Percentiles rank a stretch among this genome's conserved stretches.
These are phyloP conservation scores for Prietella phreatophila DNA, from an alignment of 2,113 vertebrate genomes.

Conservation along the genomic window DNA sequence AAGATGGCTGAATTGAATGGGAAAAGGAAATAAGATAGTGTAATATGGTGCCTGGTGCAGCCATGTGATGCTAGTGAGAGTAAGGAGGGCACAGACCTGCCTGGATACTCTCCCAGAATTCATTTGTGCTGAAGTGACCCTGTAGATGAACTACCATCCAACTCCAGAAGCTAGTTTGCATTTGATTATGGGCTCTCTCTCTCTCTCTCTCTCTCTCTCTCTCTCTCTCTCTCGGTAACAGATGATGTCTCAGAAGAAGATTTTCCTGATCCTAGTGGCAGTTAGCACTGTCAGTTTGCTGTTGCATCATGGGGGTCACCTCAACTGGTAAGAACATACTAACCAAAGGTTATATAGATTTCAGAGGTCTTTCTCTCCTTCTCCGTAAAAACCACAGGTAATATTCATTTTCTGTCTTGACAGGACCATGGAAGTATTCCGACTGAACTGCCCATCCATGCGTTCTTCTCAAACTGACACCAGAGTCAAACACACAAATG, in stretches of 20 bases:
- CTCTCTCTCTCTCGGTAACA: constrained; percentile 29
- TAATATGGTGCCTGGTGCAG: constrained; percentile 32
- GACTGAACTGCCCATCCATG: constrained; percentile 60
- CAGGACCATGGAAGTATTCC: constrained; percentile 74
- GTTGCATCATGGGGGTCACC: constrained; percentile 77
- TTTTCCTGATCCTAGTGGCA: constrained; percentile 73
- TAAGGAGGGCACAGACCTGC: constrained; percentile 36
- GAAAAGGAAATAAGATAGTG: constrained; percentile 39
- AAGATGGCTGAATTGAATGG: constrained; percentile 52
- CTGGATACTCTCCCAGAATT: constrained; percentile 60
- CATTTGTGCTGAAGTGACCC: constrained; percentile 26
- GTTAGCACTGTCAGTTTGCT: constrained; percentile 78
- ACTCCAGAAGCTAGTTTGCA: background rate
- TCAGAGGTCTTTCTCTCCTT: background rate
- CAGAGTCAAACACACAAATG: constrained; percentile 72
- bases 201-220: constrained; percentile 8
- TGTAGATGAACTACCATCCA: constrained; percentile 14
- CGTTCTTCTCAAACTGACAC: constrained; percentile 39
- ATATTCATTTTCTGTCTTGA: background rate
- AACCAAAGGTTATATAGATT: background rate
- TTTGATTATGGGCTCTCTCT: background rate
- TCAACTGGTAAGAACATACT: constrained; percentile 74
- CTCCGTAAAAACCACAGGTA: background rate
- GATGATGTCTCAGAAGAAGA: constrained; percentile 77
- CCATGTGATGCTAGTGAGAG: constrained; percentile 43